Base-by-base conservation (phyloP, 1,140 invertebrate species). In the Melanaphis sacchari region DNA sequence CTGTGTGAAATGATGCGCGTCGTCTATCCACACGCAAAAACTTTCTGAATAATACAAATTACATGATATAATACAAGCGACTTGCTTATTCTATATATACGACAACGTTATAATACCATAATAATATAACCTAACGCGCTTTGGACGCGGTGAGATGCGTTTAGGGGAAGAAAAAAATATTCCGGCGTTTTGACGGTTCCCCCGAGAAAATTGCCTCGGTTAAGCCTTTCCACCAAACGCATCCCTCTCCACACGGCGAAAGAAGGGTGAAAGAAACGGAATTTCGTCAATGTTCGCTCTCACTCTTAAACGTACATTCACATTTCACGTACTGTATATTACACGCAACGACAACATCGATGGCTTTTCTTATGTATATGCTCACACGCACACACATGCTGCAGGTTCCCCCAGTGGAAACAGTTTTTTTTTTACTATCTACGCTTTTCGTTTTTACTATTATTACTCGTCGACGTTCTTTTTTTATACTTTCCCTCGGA, bases 371-470 rank as follows among this genome's bases (percentile, higher is more conserved):
- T 66, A 52, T 52, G 22, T 52, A 59, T 31, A 66, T 18, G 31
- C 59, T 76, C 59, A 5, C 31, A 4, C 59, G 5, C 59, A 36
- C 59, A 66, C 59, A 76, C 59, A 36, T n/a, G 59, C 59, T 76
- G 59, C 59, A 76, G 59, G 59, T 76, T n/a, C n/a, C 31, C 59
- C 59, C 31, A 21, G 59, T n/a, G 59, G 59, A 76, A 76, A 76
- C 59, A 6, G 31, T 66, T 66, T 66, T 66, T 66, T 31, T 26
- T 59, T 76, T 76, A n/a, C 59, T 76, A 6, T 76, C 59, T 76
- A n/a, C 31, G 31, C 59, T 76, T 76, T 76, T n/a, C 59, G 59
- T 76, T 76, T 76, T 76, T 76, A 76, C 59, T 76, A 76, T 76
- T 76, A 76, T 76, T 76, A 76, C 59, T 76, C 59, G 59, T 76